These are phyloP conservation scores for Cololabis saira DNA, from an alignment of 2,113 vertebrate species.

Conservation along the genomic window DNA sequence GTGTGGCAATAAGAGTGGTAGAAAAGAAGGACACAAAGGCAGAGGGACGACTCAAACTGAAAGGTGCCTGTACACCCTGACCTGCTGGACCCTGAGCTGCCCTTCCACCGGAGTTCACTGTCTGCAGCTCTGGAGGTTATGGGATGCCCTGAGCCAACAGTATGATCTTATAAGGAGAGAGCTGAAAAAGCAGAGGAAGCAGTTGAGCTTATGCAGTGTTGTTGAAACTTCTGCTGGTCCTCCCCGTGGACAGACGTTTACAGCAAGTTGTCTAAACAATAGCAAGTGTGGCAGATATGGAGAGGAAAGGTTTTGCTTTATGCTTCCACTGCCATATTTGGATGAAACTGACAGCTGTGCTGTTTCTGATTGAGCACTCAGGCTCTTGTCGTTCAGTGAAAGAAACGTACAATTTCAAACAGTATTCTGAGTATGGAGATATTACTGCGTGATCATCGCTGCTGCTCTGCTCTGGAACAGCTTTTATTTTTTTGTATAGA, in stretches of 20 bases:
- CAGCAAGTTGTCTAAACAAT: constrained; percentile 75
- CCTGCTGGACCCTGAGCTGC: constrained; percentile 35
- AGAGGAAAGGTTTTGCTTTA: constrained; percentile 43
- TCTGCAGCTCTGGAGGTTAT: constrained; percentile 32
- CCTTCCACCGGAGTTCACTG: constrained; percentile 35
- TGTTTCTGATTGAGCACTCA: constrained; percentile 20
- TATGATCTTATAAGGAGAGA: constrained; percentile 64
- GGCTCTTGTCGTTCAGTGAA: not conserved
- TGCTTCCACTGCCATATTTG: constrained; percentile 62
- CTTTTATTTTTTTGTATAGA: too few relatives aligned
- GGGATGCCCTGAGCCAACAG: constrained; percentile 36
- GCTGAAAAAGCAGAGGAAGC: constrained; percentile 26
- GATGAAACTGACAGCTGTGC: constrained; percentile 55
- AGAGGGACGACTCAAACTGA: constrained; percentile 22
- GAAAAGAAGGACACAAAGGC: constrained; percentile 55
- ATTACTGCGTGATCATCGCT: constrained; percentile 1
- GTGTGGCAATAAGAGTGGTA: constrained; percentile 34
- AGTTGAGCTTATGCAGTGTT: constrained; percentile 54
- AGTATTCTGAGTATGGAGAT: constrained; percentile 12
- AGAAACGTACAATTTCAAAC: not conserved
- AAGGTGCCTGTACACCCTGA: constrained; percentile 47
- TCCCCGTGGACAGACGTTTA: constrained; percentile 66
- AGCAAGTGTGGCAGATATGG: constrained; percentile 53
- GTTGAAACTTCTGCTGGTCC: constrained; percentile 43
- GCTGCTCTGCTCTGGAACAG: constrained; percentile 41